phyloP scores from a whole-genome alignment of 2,113 vertebrate genomes.

The Parus major region DNA sequence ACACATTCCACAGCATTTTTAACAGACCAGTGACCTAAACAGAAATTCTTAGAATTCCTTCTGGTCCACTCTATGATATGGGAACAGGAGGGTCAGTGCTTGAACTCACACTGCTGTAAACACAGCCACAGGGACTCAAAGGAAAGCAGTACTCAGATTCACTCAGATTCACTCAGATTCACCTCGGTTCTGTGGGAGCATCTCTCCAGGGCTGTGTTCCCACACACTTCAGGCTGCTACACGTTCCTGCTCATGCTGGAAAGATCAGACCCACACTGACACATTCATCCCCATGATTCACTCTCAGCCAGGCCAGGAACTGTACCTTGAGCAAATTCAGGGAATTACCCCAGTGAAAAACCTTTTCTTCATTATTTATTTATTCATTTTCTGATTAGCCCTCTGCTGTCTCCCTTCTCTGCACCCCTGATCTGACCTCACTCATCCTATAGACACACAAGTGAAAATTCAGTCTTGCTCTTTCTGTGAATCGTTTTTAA shows the following conservation, averaged over 20 bases:
- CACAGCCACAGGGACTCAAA: neutral
- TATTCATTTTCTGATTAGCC: neutral
- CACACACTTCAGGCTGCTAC: neutral
- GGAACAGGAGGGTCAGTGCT: neutral
- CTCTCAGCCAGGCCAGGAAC: neutral
- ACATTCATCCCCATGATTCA: neutral
- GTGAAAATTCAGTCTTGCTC: neutral
- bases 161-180: neutral
- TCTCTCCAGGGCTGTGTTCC: neutral
- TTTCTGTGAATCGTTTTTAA: neutral
- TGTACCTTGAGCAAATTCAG: neutral
- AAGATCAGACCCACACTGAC: neutral
- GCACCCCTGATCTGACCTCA: neutral
- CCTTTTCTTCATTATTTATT: neutral
- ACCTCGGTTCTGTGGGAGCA: neutral
- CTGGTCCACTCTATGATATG: neutral
- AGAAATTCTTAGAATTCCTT: neutral
- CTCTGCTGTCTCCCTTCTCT: rapidly evolving
- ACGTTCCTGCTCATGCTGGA: neutral
- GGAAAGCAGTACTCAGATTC: neutral
- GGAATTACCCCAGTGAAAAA: neutral
- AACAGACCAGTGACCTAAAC: neutral
- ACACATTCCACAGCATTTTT: neutral
- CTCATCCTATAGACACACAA: neutral
- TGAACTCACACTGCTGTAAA: neutral